Evolutionary conservation across 2,888 invertebrate species (phyloP).

Genomic region (Drosophila vallismaia): DNA sequence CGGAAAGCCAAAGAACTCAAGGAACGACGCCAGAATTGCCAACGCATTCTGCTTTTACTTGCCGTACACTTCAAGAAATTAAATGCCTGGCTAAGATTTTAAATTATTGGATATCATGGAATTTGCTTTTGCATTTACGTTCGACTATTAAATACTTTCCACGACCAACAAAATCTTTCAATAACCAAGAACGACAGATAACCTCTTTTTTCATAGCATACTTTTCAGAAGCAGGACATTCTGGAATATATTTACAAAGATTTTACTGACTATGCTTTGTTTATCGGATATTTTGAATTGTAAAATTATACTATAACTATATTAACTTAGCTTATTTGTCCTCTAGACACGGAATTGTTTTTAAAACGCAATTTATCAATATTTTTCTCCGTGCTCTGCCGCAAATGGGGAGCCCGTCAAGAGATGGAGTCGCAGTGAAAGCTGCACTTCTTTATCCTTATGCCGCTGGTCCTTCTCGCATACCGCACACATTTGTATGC

Average conservation of each 20-base stretch:
- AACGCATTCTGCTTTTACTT: conserved; percentile 45
- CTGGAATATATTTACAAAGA: no score
- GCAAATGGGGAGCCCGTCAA: not conserved
- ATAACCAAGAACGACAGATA: no score
- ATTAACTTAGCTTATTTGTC: no score
- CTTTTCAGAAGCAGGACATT: no score
- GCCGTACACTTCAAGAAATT: conserved; percentile 1
- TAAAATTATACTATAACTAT: not conserved
- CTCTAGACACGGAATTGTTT: not conserved
- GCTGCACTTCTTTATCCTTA: conserved; percentile 1
- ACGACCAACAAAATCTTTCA: no score
- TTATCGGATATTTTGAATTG: no score
- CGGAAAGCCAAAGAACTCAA: conserved; percentile 22
- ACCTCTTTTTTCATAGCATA: conserved; percentile 1
- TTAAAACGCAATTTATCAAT: not conserved
- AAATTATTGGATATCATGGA: no score
- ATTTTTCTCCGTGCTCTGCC: conserved; percentile 11
- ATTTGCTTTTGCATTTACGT: not conserved
- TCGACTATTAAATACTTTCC: no score
- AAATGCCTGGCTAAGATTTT: not conserved
- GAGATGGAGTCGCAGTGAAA: not conserved
- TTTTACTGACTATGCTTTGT: no score
- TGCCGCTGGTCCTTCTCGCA: not conserved
- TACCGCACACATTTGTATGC: conserved; percentile 24
- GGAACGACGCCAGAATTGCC: conserved; percentile 53